Conservation (phyloP, 92 coral and sea anemone genomes). For the Phenganax marumi region DNA sequence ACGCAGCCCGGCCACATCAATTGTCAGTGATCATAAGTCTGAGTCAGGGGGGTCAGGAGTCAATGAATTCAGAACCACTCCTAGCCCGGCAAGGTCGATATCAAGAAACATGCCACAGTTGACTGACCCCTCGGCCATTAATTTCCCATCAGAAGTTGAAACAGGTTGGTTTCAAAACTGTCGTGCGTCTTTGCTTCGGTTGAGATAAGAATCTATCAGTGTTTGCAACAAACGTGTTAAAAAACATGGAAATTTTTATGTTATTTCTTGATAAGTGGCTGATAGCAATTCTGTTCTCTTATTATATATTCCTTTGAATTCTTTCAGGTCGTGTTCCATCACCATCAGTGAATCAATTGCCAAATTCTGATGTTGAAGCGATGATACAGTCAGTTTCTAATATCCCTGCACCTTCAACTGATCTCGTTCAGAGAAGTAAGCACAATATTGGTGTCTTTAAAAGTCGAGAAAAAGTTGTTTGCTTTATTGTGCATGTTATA, state of each 20-base stretch:
- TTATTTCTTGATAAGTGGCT: no score
- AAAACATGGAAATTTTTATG: no score
- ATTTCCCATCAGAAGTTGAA: slow-evolving; percentile 19
- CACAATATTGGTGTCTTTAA: background rate
- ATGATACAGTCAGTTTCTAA: slow-evolving; percentile 79
- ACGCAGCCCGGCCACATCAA: slow-evolving; percentile 61
- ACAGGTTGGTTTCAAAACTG: slow-evolving; percentile 1
- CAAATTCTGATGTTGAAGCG: slow-evolving; percentile 96
- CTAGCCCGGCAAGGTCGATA: slow-evolving; percentile 57
- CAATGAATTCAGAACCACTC: slow-evolving; percentile 56
- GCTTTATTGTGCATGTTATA: background rate
- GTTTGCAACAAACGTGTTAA: background rate
- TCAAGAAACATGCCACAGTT: background rate
- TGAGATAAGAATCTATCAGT: background rate
- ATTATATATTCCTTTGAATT: no score
- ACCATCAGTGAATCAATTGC: slow-evolving; percentile 84
- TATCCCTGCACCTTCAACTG: slow-evolving; percentile 23
- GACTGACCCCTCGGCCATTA: background rate
- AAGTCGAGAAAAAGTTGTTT: background rate
- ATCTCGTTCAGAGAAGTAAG: slow-evolving; percentile 32
- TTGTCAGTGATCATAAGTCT: slow-evolving; percentile 55
- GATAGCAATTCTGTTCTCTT: no score
- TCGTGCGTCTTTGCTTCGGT: background rate
- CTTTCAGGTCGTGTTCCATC: slow-evolving; percentile 81
- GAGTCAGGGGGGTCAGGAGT: slow-evolving; percentile 59